Evolutionary conservation across 2,797 vertebrate genomes (phyloP).

Genomic region (Sandelia bainsii): DNA sequence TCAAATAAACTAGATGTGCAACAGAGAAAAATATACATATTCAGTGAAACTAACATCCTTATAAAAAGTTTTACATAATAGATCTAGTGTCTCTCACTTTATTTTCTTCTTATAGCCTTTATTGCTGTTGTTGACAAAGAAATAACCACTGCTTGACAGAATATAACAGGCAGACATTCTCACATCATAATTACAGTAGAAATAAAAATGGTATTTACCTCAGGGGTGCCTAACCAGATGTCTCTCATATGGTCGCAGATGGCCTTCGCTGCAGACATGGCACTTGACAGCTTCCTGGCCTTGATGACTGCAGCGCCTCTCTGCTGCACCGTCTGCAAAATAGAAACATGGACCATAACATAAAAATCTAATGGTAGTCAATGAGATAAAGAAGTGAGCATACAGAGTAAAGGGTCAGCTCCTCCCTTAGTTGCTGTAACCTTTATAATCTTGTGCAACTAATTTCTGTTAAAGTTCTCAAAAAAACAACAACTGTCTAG

Average conservation of each 20-base stretch:
- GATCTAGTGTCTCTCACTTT: no score
- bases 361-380: not conserved
- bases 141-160: not conserved
- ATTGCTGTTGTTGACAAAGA: no score
- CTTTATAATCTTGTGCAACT: not conserved
- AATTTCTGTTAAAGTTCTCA: not conserved
- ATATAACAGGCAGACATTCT: not conserved
- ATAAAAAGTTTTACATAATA: no score
- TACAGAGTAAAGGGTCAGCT: no score
- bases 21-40: no score
- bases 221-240: constrained; percentile 94
- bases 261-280: constrained; percentile 97
- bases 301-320: constrained; percentile 95
- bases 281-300: constrained; percentile 95
- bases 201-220: constrained; percentile 79
- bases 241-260: constrained; percentile 95
- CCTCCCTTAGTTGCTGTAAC: not conserved
- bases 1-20: not conserved
- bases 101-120: no score
- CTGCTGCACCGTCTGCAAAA: constrained; percentile 91
- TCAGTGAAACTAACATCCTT: no score
- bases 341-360: not conserved
- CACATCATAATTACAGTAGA: not conserved
- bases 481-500: not conserved
- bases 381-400: not conserved